phyloP scores from a whole-genome alignment of 2,113 vertebrate species.

The Pan paniscus region DNA sequence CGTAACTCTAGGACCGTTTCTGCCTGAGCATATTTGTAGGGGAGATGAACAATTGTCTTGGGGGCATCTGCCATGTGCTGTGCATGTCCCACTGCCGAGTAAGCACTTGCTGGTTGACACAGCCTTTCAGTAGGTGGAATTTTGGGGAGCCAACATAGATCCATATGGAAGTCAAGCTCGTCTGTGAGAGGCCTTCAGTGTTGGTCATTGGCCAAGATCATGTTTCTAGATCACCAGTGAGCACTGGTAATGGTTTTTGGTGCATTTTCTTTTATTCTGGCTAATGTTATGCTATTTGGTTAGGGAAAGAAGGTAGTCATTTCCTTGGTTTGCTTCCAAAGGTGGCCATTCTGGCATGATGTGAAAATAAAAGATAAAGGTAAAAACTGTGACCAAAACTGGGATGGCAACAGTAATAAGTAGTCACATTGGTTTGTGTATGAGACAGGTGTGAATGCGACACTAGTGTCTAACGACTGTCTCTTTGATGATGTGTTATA shows the following conservation, averaged over 20 bases:
- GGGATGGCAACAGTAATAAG: constrained; percentile 40
- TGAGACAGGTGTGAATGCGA: constrained; percentile 17
- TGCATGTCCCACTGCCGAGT: constrained; percentile 51
- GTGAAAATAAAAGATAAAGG: constrained; percentile 70
- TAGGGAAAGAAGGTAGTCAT: constrained; percentile 57
- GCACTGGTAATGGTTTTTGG: constrained; percentile 17
- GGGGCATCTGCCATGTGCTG: constrained; percentile 54
- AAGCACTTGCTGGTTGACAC: constrained; percentile 67
- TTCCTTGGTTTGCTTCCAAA: constrained; percentile 80
- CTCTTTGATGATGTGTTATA: constrained; percentile 69
- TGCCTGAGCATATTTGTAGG: constrained; percentile 67
- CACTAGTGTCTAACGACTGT: constrained; percentile 70
- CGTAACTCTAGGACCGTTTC: constrained; percentile 52
- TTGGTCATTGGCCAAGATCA: constrained; percentile 29
- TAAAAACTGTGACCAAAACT: constrained; percentile 61
- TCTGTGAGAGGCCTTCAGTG: constrained; percentile 54
- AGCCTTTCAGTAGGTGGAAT: constrained; percentile 68
- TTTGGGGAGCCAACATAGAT: constrained; percentile 68
- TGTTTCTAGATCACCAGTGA: constrained; percentile 57
- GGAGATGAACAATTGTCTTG: constrained; percentile 70
- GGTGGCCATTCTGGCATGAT: constrained; percentile 72
- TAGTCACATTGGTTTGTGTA: background rate
- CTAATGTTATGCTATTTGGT: background rate
- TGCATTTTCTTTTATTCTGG: constrained; percentile 40
- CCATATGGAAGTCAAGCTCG: constrained; percentile 54